phyloP scores from a whole-genome alignment of 2,888 invertebrate genomes.

The Mycalesis mineus region DNA sequence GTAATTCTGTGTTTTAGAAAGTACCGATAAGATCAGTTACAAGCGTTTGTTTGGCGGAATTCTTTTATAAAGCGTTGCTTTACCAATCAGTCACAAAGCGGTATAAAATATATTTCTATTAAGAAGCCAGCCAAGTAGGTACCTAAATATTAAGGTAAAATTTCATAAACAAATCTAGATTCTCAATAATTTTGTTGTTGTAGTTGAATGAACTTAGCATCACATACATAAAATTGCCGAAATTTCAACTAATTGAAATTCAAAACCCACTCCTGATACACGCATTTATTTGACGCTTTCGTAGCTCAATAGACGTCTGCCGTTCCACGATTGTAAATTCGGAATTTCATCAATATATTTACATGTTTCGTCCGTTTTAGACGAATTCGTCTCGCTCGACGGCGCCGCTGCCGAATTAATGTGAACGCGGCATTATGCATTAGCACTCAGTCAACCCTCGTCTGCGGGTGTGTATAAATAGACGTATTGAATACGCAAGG shows the following conservation, averaged over 20 bases:
- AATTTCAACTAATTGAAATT: not conserved
- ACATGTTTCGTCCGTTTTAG: constrained; percentile 3
- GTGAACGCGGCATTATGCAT: not conserved
- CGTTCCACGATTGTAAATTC: not conserved
- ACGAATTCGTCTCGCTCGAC: not conserved
- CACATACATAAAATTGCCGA: not conserved
- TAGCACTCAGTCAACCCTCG: not conserved
- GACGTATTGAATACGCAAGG: not conserved
- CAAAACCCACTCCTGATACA: not conserved
- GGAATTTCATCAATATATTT: constrained; percentile 9
- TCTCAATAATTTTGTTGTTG: too few relatives aligned
- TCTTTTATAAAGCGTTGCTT: too few relatives aligned
- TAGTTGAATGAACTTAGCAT: too few relatives aligned
- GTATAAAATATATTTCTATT: too few relatives aligned
- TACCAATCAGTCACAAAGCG: too few relatives aligned
- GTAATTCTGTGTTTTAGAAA: too few relatives aligned
- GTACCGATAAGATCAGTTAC: too few relatives aligned
- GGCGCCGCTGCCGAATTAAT: not conserved
- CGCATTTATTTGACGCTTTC: not conserved
- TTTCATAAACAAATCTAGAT: too few relatives aligned
- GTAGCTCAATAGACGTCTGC: too few relatives aligned
- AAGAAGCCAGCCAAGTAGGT: too few relatives aligned
- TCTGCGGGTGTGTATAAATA: constrained; percentile 1
- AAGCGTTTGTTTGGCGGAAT: too few relatives aligned
- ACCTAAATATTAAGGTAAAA: too few relatives aligned